These are phyloP conservation scores for Microctenopoma lineatum DNA, from an alignment of 2,797 vertebrate species.

Conservation along the genomic window DNA sequence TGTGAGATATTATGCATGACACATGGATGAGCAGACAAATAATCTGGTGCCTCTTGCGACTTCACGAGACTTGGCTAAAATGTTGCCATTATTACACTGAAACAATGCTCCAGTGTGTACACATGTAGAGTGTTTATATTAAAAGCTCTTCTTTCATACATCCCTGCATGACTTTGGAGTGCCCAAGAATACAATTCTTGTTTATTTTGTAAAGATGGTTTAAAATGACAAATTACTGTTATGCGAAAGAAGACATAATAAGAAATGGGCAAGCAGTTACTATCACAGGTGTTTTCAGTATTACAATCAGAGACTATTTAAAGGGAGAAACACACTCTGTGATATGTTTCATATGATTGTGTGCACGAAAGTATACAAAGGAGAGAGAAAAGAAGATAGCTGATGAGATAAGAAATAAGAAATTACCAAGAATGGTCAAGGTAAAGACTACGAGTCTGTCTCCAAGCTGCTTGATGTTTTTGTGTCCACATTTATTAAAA, in stretches of 20 bases:
- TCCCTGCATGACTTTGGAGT: too few species aligned
- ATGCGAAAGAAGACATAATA: background rate
- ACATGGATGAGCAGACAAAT: slow-evolving; percentile 50
- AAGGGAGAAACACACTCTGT: too few species aligned
- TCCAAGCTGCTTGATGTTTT: background rate
- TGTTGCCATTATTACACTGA: too few species aligned
- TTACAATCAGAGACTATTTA: too few species aligned
- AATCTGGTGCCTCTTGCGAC: slow-evolving; percentile 16
- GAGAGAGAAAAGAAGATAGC: background rate
- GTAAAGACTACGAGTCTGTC: background rate
- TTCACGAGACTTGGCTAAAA: too few species aligned
- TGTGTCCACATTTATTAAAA: too few species aligned
- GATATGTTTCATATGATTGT: background rate
- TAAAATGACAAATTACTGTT: background rate
- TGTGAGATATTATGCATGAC: slow-evolving; percentile 46
- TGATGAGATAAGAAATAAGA: background rate
- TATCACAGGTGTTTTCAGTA: background rate
- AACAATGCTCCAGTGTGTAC: too few species aligned
- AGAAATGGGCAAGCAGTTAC: background rate
- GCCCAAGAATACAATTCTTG: too few species aligned
- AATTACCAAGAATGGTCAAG: background rate
- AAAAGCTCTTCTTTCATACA: too few species aligned
- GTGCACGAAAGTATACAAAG: background rate
- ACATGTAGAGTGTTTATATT: too few species aligned
- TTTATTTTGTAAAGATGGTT: background rate